Conservation (phyloP, 2,888 invertebrate genomes). For the Trachelus tabidus region DNA sequence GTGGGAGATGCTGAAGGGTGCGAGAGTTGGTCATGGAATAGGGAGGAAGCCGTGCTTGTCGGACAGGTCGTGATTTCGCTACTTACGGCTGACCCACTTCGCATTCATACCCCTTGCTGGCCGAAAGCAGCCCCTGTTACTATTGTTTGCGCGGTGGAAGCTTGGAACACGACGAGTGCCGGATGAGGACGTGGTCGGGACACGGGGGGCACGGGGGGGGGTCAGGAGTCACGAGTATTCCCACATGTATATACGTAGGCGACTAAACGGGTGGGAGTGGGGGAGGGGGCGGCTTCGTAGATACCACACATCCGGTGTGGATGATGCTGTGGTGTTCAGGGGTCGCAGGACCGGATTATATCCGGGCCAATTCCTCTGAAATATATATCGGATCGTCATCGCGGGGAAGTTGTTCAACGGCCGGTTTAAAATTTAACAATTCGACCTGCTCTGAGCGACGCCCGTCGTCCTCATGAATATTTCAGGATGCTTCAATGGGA, state of each 20-base stretch:
- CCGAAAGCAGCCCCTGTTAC: constrained; percentile 28
- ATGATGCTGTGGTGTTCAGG: not conserved
- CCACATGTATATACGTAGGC: not conserved
- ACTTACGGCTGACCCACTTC: constrained; percentile 48
- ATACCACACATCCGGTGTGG: not conserved
- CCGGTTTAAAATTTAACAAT: constrained; percentile 34
- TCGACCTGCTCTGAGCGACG: constrained; percentile 23
- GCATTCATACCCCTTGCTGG: constrained; percentile 38
- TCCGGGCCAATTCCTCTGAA: constrained; percentile 42
- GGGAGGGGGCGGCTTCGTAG: not conserved
- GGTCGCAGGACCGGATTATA: constrained; percentile 32
- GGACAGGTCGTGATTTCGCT: constrained; percentile 34
- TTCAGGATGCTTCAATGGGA: constrained; percentile 26
- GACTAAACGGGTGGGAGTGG: constrained; percentile 5
- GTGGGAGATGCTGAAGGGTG: not conserved
- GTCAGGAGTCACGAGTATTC: not conserved
- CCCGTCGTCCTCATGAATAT: constrained; percentile 31
- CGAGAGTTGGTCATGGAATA: not conserved
- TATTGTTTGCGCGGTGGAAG: constrained; percentile 4
- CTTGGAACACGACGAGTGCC: not conserved
- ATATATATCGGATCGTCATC: constrained; percentile 28
- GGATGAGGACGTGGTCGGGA: not conserved
- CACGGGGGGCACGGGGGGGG: not conserved
- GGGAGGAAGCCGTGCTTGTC: constrained; percentile 8
- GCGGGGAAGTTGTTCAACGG: constrained; percentile 10